Conservation (phyloP, 2,797 vertebrate species). For the Apogon hyalosoma region DNA sequence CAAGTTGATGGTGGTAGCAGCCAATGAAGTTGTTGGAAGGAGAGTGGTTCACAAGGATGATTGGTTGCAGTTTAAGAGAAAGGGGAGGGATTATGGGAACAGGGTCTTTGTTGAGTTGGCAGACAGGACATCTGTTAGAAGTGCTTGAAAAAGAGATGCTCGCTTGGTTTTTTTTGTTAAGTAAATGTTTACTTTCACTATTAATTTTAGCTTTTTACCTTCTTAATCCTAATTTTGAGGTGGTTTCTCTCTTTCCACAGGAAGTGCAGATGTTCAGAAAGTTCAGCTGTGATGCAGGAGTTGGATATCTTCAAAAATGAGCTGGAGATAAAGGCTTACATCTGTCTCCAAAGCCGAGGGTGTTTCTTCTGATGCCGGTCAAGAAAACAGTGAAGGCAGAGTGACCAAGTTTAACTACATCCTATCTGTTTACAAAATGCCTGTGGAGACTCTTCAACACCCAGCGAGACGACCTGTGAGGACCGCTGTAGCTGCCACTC, state of each 20-base stretch:
- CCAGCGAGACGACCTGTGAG: slow-evolving; percentile 54
- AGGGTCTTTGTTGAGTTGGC: slow-evolving; percentile 24
- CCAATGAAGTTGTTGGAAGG: slow-evolving; percentile 51
- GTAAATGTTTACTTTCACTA: slow-evolving; percentile 16
- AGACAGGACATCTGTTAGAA: slow-evolving; percentile 3
- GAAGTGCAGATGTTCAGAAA: slow-evolving; percentile 31
- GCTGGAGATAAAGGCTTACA: slow-evolving; percentile 8
- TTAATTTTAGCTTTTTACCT: neutral
- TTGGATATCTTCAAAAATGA: neutral
- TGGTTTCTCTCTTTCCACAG: slow-evolving; percentile 47
- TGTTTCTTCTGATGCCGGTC: slow-evolving; percentile 3
- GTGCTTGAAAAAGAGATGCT: slow-evolving; percentile 14
- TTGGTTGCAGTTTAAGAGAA: slow-evolving; percentile 38
- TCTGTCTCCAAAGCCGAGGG: neutral
- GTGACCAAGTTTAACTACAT: neutral
- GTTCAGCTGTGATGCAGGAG: slow-evolving; percentile 18
- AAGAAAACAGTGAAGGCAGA: slow-evolving; percentile 6
- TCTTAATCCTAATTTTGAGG: neutral
- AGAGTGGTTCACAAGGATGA: neutral
- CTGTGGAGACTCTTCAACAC: slow-evolving; percentile 71
- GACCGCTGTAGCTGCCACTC: slow-evolving; percentile 63
- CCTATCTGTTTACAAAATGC: slow-evolving; percentile 63
- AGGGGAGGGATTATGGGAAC: slow-evolving; percentile 9
- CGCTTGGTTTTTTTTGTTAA: slow-evolving; percentile 11
- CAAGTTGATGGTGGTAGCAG: slow-evolving; percentile 11